Evolutionary conservation across 1,140 invertebrate genomes (phyloP).

Genomic region (Drosophila malerkotliana): DNA sequence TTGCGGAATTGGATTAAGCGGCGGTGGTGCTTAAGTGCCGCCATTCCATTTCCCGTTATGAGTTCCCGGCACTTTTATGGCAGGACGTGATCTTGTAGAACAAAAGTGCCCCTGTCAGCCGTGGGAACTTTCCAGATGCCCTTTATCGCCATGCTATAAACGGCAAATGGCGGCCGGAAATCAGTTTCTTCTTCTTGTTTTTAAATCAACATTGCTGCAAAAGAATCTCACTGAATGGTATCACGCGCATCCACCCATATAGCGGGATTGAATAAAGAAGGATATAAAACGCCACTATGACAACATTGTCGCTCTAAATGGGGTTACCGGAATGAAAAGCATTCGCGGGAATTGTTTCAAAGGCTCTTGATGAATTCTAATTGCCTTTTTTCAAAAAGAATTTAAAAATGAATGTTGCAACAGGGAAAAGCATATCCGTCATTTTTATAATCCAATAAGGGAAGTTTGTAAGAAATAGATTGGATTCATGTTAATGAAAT

Average conservation of each 20-base stretch:
- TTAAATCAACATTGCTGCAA: background rate
- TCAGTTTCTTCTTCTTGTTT: conserved; percentile 21
- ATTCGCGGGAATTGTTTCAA: background rate
- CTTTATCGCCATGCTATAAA: conserved; percentile 54
- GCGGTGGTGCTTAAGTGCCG: conserved; percentile 65
- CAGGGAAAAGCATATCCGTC: no score
- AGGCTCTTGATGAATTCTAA: no score
- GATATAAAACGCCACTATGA: conserved; percentile 45
- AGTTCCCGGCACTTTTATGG: conserved; percentile 49
- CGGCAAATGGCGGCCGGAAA: conserved; percentile 64
- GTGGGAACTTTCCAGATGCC: conserved; percentile 52
- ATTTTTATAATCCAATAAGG: no score
- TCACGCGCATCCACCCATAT: conserved; percentile 49
- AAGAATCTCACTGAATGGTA: conserved; percentile 36
- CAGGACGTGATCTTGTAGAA: conserved; percentile 68
- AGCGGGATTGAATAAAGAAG: conserved; percentile 60
- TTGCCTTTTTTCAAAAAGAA: no score
- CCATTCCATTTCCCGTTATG: conserved; percentile 65
- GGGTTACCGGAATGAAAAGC: background rate
- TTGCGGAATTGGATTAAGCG: conserved; percentile 66
- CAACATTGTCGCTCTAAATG: conserved; percentile 60
- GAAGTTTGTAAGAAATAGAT: no score
- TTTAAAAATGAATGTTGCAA: no score
- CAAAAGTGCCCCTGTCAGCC: conserved; percentile 11
- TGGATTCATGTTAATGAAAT: no score